Evolutionary conservation across 1,140 invertebrate genomes (phyloP).

Genomic region (Sycobia sp.): DNA sequence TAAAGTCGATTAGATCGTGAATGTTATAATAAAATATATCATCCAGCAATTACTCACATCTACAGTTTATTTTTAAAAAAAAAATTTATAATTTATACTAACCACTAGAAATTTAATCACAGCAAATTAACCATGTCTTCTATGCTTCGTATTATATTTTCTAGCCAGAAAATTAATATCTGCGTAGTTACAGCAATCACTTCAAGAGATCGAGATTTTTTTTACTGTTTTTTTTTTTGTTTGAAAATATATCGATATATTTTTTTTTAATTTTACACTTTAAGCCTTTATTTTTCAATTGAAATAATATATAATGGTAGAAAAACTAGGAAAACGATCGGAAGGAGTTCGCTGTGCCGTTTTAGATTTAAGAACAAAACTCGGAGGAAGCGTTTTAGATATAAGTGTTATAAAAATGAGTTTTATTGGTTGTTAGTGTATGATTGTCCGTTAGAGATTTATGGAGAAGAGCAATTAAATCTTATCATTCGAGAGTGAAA

Average conservation of each 20-base stretch:
- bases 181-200: neutral
- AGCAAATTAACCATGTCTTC: neutral
- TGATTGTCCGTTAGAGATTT: constrained; percentile 29
- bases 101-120: neutral
- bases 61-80: too few species aligned
- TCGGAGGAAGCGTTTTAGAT: constrained; percentile 13
- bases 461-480: constrained; percentile 26
- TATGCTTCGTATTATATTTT: neutral
- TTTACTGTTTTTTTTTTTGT: constrained; percentile 1
- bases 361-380: constrained; percentile 18
- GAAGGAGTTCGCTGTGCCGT: constrained; percentile 11
- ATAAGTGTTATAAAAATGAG: constrained; percentile 31
- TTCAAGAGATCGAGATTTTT: neutral
- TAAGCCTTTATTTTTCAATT: constrained; percentile 11
- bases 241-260: neutral
- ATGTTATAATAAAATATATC: neutral
- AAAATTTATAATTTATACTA: neutral
- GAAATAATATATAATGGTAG: neutral
- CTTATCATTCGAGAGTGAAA: constrained; percentile 4
- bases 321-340: constrained; percentile 15
- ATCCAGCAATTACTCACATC: neutral
- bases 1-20: neutral
- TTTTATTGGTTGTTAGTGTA: constrained; percentile 27
- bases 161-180: neutral
- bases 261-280: constrained; percentile 8